phyloP scores from a whole-genome alignment of 2,888 invertebrate genomes.

The Synergus laeviventris region DNA sequence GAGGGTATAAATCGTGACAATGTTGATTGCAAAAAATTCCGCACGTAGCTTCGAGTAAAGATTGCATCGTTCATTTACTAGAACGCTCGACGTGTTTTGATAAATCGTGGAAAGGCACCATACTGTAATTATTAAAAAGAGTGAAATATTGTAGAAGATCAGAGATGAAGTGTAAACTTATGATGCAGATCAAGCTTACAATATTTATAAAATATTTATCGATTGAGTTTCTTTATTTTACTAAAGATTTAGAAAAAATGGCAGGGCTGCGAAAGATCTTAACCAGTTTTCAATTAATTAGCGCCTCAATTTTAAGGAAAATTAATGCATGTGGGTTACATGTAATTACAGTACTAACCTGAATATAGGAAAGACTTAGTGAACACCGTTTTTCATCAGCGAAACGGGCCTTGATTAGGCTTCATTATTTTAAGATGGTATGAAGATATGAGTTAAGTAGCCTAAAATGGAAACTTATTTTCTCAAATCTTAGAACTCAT shows the following conservation, averaged over 20 bases:
- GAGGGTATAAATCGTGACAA: conserved; percentile 36
- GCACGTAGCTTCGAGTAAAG: conserved; percentile 19
- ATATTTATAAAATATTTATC: not conserved
- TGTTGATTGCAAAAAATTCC: conserved; percentile 33
- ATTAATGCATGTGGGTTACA: not conserved
- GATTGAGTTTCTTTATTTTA: too few species aligned
- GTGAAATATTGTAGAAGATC: conserved; percentile 16
- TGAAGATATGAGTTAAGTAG: not conserved
- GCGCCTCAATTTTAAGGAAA: not conserved
- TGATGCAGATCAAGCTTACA: not conserved
- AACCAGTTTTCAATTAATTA: not conserved
- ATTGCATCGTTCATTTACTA: conserved; percentile 27
- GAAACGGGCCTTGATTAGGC: not conserved
- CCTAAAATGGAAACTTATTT: not conserved
- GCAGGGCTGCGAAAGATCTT: too few species aligned
- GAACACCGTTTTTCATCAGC: not conserved
- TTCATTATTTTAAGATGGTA: not conserved
- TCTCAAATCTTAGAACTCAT: not conserved
- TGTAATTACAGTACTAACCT: not conserved
- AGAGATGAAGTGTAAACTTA: not conserved
- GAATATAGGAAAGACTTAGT: not conserved
- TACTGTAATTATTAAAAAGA: conserved; percentile 19
- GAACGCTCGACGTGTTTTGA: conserved; percentile 25
- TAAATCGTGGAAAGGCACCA: conserved; percentile 16
- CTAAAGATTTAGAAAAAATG: too few species aligned